Conservation (phyloP, 2,113 vertebrate species). For the Thryonomys swinderianus region DNA sequence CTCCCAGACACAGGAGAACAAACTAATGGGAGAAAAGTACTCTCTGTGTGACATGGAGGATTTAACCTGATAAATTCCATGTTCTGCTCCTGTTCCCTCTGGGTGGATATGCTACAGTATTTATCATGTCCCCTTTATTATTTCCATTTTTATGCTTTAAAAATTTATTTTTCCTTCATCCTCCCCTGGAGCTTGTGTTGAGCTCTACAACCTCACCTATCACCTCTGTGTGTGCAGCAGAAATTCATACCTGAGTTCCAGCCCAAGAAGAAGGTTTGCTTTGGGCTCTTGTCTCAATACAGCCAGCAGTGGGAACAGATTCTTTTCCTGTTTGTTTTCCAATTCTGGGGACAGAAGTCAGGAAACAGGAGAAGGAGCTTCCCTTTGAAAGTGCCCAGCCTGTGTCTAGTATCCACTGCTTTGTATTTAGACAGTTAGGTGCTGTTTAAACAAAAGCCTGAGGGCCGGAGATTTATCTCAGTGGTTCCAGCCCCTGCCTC, state of each 20-base stretch:
- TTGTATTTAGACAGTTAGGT: neutral
- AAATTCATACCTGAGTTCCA: neutral
- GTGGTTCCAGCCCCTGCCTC: too few relatives aligned
- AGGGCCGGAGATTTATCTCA: too few relatives aligned
- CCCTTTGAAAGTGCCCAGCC: neutral
- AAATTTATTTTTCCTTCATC: neutral
- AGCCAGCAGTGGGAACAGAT: neutral
- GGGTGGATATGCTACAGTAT: neutral
- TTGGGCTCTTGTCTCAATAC: neutral
- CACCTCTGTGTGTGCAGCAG: neutral
- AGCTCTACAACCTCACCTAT: neutral
- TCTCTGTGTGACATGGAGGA: neutral
- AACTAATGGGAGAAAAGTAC: neutral
- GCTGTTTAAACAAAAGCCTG: neutral
- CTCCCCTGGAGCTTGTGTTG: neutral
- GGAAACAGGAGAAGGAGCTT: neutral
- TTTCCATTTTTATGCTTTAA: conserved; percentile 54
- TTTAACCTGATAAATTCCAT: conserved; percentile 4
- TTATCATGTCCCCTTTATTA: neutral
- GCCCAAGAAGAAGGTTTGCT: neutral
- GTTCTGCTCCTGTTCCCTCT: neutral
- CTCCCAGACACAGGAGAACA: neutral
- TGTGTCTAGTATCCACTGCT: neutral
- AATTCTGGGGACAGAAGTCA: neutral
- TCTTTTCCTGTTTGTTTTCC: neutral